Evolutionary conservation across 2,888 invertebrate genomes (phyloP).

Genomic region (Acleris literana): DNA sequence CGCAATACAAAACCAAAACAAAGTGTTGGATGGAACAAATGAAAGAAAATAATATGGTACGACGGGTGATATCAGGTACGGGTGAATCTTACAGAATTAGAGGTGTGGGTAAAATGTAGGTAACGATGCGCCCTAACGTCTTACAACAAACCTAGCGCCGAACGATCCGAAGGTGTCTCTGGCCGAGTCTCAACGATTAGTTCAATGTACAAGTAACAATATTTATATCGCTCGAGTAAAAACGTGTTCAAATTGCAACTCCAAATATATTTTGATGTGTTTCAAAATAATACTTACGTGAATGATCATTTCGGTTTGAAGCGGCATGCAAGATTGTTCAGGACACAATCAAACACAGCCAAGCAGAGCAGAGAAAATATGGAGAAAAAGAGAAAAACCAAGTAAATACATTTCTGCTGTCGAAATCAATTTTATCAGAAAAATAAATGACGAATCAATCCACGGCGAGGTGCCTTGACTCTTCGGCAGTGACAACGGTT

Average conservation of each 20-base stretch:
- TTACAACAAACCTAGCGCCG: constrained; percentile 39
- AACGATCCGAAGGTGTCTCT: constrained; percentile 18
- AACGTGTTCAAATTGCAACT: constrained; percentile 46
- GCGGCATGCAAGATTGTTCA: constrained; percentile 90
- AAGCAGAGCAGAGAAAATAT: constrained; percentile 93
- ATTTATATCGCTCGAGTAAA: constrained; percentile 37
- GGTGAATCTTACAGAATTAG: constrained; percentile 53
- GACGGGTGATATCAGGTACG: constrained; percentile 71
- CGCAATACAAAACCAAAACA: constrained; percentile 72
- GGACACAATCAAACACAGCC: constrained; percentile 92
- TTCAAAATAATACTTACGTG: constrained; percentile 89
- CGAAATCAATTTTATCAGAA: constrained; percentile 79
- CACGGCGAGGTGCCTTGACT: constrained; percentile 78
- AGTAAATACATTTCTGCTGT: constrained; percentile 87
- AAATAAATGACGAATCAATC: constrained; percentile 80
- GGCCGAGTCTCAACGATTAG: constrained; percentile 20
- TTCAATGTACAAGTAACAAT: constrained; percentile 30
- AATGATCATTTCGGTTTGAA: constrained; percentile 88
- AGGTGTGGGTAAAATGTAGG: constrained; percentile 44
- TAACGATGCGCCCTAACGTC: constrained; percentile 48
- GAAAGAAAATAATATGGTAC: constrained; percentile 64
- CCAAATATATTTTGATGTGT: constrained; percentile 71
- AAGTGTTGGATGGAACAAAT: constrained; percentile 79
- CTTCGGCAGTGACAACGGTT: constrained; percentile 40
- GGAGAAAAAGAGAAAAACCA: constrained; percentile 90